A percentile compares a stretch with the other conserved stretches of the same genome.
These are phyloP conservation scores for Leptodactylus fallax DNA, from an alignment of 2,797 vertebrate genomes.

Conservation along the genomic window DNA sequence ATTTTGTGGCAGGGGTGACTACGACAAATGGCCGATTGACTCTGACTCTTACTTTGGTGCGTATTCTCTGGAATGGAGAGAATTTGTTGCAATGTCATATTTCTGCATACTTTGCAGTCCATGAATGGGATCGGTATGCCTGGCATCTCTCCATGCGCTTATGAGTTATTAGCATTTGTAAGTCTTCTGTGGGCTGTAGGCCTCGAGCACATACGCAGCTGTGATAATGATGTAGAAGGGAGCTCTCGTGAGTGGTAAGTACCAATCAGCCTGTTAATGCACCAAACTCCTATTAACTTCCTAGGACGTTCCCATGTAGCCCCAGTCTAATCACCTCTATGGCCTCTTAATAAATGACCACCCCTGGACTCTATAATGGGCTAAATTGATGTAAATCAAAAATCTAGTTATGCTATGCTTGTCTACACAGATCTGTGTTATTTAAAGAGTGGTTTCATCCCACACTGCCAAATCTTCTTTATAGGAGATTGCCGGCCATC, in stretches of 20 bases:
- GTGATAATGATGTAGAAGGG: slow-evolving; percentile 40
- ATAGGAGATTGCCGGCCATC: not conserved
- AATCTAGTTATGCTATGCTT: slow-evolving; percentile 5
- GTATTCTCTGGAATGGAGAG: slow-evolving; percentile 13
- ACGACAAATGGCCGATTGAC: slow-evolving; percentile 11
- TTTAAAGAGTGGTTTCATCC: not conserved
- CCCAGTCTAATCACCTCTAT: not conserved
- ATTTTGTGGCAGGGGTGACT: slow-evolving; percentile 11
- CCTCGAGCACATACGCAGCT: slow-evolving; percentile 11
- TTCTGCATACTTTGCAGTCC: not conserved
- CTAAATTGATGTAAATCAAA: slow-evolving; percentile 19
- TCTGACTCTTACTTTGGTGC: not conserved
- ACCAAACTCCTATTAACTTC: slow-evolving; percentile 33
- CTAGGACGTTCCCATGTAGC: not conserved
- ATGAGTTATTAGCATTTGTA: slow-evolving; percentile 21
- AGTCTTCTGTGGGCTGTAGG: slow-evolving; percentile 33
- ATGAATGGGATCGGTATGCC: slow-evolving; percentile 35
- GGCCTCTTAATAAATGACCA: slow-evolving; percentile 24
- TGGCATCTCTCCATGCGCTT: slow-evolving; percentile 16
- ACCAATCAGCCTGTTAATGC: slow-evolving; percentile 37
- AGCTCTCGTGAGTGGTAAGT: slow-evolving; percentile 28
- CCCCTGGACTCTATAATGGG: not conserved
- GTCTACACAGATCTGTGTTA: not conserved
- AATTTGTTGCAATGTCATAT: slow-evolving; percentile 21
- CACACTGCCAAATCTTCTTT: not conserved